phyloP scores from a whole-genome alignment of 2,888 invertebrate genomes.

The Ectemnius cavifrons region DNA sequence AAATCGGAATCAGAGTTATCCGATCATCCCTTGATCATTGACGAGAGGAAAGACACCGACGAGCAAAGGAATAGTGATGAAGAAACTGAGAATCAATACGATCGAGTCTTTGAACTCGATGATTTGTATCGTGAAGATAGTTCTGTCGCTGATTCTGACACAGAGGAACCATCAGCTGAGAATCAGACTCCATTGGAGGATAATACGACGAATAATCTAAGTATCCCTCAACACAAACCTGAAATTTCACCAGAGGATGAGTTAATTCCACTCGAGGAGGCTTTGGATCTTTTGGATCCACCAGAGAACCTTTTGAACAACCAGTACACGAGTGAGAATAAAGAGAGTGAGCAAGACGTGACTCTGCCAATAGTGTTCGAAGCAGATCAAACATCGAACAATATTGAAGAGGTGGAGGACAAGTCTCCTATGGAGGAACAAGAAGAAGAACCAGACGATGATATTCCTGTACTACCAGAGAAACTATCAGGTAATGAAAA shows the following conservation, averaged over 20 bases:
- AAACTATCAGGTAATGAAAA: constrained; percentile 74
- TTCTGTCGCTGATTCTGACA: constrained; percentile 69
- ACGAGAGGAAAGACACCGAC: constrained; percentile 70
- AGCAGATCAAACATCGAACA: constrained; percentile 39
- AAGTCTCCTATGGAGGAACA: constrained; percentile 49
- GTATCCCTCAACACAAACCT: constrained; percentile 56
- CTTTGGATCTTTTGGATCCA: constrained; percentile 68
- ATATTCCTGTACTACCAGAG: constrained; percentile 76
- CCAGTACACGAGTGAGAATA: constrained; percentile 17
- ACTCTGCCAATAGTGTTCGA: neutral
- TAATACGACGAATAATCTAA: constrained; percentile 13
- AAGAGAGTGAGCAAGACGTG: neutral
- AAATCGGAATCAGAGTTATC: constrained; percentile 74
- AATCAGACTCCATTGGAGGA: constrained; percentile 28
- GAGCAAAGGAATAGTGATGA: constrained; percentile 71
- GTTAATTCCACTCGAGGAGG: constrained; percentile 71
- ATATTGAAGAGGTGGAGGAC: constrained; percentile 18
- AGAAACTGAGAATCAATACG: constrained; percentile 67
- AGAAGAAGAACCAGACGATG: constrained; percentile 62
- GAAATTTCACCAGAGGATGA: constrained; percentile 48
- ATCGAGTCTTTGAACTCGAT: constrained; percentile 66
- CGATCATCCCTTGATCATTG: constrained; percentile 72
- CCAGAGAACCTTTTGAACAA: constrained; percentile 52
- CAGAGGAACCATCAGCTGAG: constrained; percentile 56
- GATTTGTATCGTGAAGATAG: constrained; percentile 73